Conservation (phyloP, 2,113 vertebrate species). For the Alouatta palliata region DNA sequence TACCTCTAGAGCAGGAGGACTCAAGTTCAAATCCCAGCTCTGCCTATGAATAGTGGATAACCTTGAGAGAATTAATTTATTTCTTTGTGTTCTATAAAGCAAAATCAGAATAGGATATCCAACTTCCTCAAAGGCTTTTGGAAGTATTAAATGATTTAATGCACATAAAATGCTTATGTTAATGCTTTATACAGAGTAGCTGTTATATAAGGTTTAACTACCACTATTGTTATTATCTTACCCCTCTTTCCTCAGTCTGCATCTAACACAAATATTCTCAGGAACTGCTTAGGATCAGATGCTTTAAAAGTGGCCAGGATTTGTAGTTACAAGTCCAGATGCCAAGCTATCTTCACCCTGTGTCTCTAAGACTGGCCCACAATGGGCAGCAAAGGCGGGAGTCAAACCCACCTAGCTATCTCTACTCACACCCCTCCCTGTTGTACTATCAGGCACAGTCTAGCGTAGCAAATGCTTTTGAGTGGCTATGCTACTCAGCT, state of each 20-base stretch:
- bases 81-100: background rate
- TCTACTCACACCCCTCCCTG: accelerated
- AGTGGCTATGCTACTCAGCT: background rate
- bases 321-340: background rate
- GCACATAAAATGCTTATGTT: background rate
- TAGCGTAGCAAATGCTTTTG: background rate
- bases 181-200: background rate
- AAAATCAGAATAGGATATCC: background rate
- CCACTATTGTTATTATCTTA: background rate
- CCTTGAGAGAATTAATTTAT: background rate
- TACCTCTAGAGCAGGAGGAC: background rate
- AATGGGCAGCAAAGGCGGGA: background rate
- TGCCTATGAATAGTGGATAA: too few species aligned
- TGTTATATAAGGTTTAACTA: background rate
- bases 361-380: background rate
- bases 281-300: background rate
- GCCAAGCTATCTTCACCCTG: background rate
- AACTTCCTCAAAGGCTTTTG: accelerated
- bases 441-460: background rate
- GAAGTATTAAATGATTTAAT: background rate
- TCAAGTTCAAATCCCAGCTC: background rate
- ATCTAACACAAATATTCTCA: background rate
- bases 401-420: accelerated
- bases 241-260: background rate
- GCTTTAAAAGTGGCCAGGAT: background rate